Base-by-base conservation (phyloP, 2,888 invertebrate genomes). In the Drosophila merina region DNA sequence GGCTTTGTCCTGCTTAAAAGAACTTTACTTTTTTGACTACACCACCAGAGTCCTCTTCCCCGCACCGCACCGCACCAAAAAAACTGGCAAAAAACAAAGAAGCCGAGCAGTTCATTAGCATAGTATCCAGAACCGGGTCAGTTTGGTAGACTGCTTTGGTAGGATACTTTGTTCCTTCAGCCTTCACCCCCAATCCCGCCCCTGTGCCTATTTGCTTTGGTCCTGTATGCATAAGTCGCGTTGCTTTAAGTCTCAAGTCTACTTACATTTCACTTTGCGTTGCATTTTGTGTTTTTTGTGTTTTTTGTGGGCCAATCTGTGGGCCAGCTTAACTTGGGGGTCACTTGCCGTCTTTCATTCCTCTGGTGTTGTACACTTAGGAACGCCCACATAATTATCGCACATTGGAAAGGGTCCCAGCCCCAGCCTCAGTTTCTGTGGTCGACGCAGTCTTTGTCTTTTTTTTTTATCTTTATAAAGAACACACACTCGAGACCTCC, bases 61-160 rank as follows among this genome's bases (percentile, higher is more conserved):
- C 20, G 20, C 20, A n/a, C 7, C 5, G 42, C 14, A 14, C 14
- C 20, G 57, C 33, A 9, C 45, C 31, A 26, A 12, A 30, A 58
- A 59, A 33, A 44, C 49, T 33, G 49, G 36, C 36, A 58, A 57
- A 44, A 31, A 56, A 44, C 48, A 45, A 56, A 10, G 26, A 55
- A 38, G 7, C 60, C 47, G 44, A 25, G 48, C 68, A 56, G 73
- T 73, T 80, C 75, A 80, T 77, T 77, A 75, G 77, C 77, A 79
- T 76, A 72, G 75, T 40, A 60, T 64, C 56, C 31, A 59, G 38
- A 50, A 73, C 14, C 6, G 56, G 50, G 57, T 62, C 60, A 62
- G 60, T 62, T 62, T 42, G 59, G 42, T 14, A 31, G 26, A 31
- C 60, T 48, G 26, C 45, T 28, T 25, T 28, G 55, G 31, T 57